Conservation (phyloP, 2,888 invertebrate species). For the Herminia tarsipennalis region DNA sequence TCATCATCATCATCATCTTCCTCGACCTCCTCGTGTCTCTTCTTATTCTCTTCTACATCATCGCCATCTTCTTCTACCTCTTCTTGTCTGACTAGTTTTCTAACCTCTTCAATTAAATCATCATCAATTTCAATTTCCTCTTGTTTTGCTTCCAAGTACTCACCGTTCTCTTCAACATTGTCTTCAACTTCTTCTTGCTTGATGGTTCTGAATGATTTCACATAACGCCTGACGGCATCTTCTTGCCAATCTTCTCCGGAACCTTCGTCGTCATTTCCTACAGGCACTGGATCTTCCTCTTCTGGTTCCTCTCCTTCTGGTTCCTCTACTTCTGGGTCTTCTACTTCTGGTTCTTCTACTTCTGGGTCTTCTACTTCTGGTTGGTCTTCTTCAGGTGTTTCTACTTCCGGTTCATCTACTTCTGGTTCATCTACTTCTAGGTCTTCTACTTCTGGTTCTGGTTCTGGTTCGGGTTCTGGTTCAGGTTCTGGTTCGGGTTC, state of each 20-base stretch:
- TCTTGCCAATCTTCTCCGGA: conserved; percentile 37
- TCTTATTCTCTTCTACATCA: conserved; percentile 3
- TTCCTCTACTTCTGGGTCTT: conserved; percentile 27
- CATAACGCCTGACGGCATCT: conserved; percentile 40
- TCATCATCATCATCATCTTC: background rate
- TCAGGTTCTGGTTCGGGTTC: conserved; percentile 51
- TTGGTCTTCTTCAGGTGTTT: conserved; percentile 1
- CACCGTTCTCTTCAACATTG: conserved; percentile 29
- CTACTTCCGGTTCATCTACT: conserved; percentile 12
- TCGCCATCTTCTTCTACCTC: conserved; percentile 12
- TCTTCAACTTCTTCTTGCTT: conserved; percentile 44
- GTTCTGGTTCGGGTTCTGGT: conserved; percentile 56
- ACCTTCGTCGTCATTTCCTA: conserved; percentile 61
- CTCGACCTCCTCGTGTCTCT: conserved; percentile 6
- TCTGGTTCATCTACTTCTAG: conserved; percentile 52
- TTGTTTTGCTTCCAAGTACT: conserved; percentile 24
- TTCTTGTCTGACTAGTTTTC: conserved; percentile 16
- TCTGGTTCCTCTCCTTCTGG: background rate
- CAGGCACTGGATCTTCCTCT: conserved; percentile 46
- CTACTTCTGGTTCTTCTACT: conserved; percentile 56
- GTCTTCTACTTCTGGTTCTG: conserved; percentile 65
- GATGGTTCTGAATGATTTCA: conserved; percentile 32
- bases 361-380: conserved; percentile 43
- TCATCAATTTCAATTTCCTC: conserved; percentile 24
- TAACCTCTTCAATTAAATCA: conserved; percentile 14